phyloP scores from a whole-genome alignment of 2,888 invertebrate species.

The Germaria angustata region DNA sequence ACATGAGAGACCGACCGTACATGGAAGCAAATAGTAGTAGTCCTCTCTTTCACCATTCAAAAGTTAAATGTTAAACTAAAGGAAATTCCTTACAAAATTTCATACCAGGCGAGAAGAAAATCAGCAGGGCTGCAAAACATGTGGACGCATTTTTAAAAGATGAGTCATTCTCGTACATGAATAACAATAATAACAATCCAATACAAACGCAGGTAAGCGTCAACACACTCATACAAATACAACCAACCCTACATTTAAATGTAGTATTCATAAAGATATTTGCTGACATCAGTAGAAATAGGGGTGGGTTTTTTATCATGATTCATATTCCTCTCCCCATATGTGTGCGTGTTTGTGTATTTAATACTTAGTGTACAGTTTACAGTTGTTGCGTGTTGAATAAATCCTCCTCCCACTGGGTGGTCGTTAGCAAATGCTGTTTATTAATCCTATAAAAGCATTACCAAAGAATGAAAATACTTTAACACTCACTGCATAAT shows the following conservation, averaged over 20 bases:
- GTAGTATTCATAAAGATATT: no score
- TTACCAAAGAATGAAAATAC: slow-evolving; percentile 42
- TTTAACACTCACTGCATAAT: slow-evolving; percentile 57
- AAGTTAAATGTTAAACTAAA: slow-evolving; percentile 65
- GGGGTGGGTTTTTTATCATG: slow-evolving; percentile 31
- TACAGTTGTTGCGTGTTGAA: neutral
- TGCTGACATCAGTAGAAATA: neutral
- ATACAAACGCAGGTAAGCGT: neutral
- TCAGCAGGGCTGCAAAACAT: neutral
- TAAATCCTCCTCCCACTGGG: slow-evolving; percentile 62
- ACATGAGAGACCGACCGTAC: no score
- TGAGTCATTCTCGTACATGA: slow-evolving; percentile 28
- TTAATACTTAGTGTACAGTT: neutral
- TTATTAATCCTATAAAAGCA: slow-evolving; percentile 24
- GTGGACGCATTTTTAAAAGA: slow-evolving; percentile 54
- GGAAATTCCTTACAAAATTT: slow-evolving; percentile 79
- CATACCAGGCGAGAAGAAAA: slow-evolving; percentile 74
- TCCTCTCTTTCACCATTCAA: neutral
- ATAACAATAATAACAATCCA: neutral
- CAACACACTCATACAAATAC: neutral
- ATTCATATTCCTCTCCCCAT: neutral
- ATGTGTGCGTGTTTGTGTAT: neutral
- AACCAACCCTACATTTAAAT: neutral
- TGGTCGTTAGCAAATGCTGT: slow-evolving; percentile 17
- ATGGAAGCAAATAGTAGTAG: no score